Evolutionary conservation across 64 coral and sea anemone genomes (phyloP).

Genomic region (Stylophora pistillata): DNA sequence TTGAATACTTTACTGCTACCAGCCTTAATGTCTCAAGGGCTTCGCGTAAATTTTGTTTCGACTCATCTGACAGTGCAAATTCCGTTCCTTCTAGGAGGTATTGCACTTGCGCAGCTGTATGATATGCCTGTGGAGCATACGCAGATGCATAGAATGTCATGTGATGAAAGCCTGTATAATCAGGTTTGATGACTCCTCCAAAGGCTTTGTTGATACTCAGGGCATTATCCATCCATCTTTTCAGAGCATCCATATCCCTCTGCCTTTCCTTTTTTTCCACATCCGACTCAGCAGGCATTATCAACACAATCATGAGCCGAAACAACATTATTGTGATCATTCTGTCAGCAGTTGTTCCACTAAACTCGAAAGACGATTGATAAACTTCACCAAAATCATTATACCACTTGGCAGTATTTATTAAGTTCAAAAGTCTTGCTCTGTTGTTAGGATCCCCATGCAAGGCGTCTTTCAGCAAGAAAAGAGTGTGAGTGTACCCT

Average conservation of each 20-base stretch:
- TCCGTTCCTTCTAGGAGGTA: conserved; percentile 42
- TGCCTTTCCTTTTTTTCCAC: conserved; percentile 9
- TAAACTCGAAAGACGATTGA: conserved; percentile 31
- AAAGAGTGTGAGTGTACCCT: conserved; percentile 53
- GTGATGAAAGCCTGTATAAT: conserved; percentile 74
- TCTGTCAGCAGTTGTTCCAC: conserved; percentile 66
- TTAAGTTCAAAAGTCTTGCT: not conserved
- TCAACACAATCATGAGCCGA: conserved; percentile 54
- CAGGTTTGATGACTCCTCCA: conserved; percentile 63
- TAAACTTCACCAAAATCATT: conserved; percentile 57
- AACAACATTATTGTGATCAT: conserved; percentile 61
- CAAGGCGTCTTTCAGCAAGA: conserved; percentile 22
- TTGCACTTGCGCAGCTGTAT: conserved; percentile 27
- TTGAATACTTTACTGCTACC: conserved; percentile 48
- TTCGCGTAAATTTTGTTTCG: conserved; percentile 35
- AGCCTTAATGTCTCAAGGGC: conserved; percentile 28
- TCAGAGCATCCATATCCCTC: conserved; percentile 52
- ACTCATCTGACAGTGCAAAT: not conserved
- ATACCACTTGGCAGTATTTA: conserved; percentile 60
- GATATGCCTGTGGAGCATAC: conserved; percentile 41
- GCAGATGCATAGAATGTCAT: conserved; percentile 57
- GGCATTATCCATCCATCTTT: conserved; percentile 35
- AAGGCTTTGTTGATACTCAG: conserved; percentile 57
- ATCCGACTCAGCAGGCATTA: conserved; percentile 8
- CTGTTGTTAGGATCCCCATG: not conserved